Conservation (phyloP, 2,113 vertebrate genomes). For the Crypturellus undulatus region DNA sequence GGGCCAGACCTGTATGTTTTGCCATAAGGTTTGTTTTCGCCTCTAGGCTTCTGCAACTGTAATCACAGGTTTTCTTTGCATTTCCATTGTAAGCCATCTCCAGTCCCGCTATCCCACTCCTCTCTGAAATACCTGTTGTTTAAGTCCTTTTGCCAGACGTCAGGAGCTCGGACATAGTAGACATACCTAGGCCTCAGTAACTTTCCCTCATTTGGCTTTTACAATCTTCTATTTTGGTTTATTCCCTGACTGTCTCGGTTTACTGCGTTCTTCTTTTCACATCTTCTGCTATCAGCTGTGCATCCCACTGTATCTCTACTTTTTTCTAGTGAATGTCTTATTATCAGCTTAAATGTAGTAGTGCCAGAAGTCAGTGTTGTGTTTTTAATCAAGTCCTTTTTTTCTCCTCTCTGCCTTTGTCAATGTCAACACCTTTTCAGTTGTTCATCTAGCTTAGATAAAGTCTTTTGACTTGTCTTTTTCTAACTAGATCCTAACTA, state of each 20-base stretch:
- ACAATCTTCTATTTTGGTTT: background rate
- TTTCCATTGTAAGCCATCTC: background rate
- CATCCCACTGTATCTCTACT: background rate
- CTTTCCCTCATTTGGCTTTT: background rate
- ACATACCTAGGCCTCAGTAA: background rate
- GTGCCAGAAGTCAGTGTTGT: background rate
- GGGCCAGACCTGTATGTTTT: background rate
- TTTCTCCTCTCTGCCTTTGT: background rate
- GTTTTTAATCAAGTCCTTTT: background rate
- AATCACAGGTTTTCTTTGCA: background rate
- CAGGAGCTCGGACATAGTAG: background rate
- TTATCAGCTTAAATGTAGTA: background rate
- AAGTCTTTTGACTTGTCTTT: background rate
- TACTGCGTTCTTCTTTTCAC: background rate
- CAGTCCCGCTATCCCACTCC: background rate
- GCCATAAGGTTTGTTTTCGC: background rate
- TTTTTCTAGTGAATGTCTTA: background rate
- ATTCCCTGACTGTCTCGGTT: background rate
- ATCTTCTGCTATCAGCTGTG: background rate
- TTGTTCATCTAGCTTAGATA: background rate
- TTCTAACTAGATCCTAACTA: background rate
- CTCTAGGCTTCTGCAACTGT: background rate
- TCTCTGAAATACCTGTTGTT: background rate
- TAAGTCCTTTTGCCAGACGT: background rate
- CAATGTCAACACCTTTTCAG: background rate